These are phyloP conservation scores for Myopa testacea DNA, from an alignment of 2,888 invertebrate species.

Conservation along the genomic window DNA sequence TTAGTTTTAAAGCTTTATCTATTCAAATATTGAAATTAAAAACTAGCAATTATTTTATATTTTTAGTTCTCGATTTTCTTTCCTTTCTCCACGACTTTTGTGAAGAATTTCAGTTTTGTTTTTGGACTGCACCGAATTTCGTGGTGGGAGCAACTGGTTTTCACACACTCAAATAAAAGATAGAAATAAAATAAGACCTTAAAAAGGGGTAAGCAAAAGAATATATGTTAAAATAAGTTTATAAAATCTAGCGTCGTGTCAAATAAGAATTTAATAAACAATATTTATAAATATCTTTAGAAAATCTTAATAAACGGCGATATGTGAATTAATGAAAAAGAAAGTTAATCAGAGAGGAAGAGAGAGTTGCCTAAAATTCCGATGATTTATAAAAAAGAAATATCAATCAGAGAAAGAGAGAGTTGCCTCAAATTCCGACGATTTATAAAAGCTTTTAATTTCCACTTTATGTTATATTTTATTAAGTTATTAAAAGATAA, in stretches of 20 bases:
- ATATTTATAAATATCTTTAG: conserved; percentile 36
- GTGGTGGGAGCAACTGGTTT: conserved; percentile 18
- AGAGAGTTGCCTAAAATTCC: no score
- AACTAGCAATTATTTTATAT: conserved; percentile 12
- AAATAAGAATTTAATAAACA: conserved; percentile 32
- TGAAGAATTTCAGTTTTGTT: background rate
- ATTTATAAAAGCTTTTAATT: background rate
- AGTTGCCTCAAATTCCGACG: no score
- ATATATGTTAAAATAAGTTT: conserved; percentile 34
- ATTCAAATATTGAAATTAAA: conserved; percentile 22
- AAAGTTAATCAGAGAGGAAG: background rate
- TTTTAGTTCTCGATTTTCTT: background rate
- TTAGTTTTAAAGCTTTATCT: conserved; percentile 14
- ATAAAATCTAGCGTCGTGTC: conserved; percentile 28
- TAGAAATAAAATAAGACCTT: conserved; percentile 3
- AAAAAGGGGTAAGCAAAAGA: conserved; percentile 10
- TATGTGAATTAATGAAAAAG: conserved; percentile 11
- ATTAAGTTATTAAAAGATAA: no score
- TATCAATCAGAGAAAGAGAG: no score
- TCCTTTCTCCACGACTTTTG: background rate
- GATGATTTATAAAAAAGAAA: background rate
- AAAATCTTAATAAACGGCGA: conserved; percentile 33
- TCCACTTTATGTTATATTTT: background rate
- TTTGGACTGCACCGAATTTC: background rate
- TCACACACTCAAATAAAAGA: conserved; percentile 18